These are phyloP conservation scores for Nemapogon koenigi DNA, from an alignment of 2,888 invertebrate genomes.

Conservation along the genomic window DNA sequence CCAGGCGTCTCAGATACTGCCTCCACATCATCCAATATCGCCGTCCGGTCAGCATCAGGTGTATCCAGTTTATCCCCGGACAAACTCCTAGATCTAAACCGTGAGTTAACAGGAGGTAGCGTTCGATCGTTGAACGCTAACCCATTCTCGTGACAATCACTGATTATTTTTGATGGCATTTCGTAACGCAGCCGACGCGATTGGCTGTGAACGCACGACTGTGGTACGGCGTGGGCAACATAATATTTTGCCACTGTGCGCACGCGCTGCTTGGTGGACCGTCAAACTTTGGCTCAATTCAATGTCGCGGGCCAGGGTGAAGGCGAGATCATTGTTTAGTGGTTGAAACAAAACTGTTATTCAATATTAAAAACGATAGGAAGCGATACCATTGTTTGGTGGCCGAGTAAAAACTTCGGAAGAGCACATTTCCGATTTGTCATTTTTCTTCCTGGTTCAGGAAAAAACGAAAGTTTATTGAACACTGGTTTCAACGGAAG, in stretches of 20 bases:
- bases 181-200: conserved; percentile 34
- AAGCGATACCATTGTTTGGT: no score
- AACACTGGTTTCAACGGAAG: no score
- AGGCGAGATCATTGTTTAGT: conserved; percentile 23
- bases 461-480: no score
- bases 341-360: conserved; percentile 16
- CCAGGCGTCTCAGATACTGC: conserved; percentile 52
- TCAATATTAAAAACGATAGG: conserved; percentile 3
- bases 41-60: conserved; percentile 47
- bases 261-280: no score
- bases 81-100: conserved; percentile 53
- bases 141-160: conserved; percentile 45
- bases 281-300: conserved; percentile 24
- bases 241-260: conserved; percentile 35
- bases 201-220: no score
- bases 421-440: no score
- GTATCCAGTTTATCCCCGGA: conserved; percentile 59
- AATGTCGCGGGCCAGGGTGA: conserved; percentile 31
- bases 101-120: conserved; percentile 35
- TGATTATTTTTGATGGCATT: conserved; percentile 51
- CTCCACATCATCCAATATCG: conserved; percentile 52
- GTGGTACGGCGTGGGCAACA: conserved; percentile 31
- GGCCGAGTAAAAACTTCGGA: no score
- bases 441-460: no score
- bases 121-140: conserved; percentile 49